Evolutionary conservation across 1,140 invertebrate species (phyloP).

Genomic region (Bombus superbus): DNA sequence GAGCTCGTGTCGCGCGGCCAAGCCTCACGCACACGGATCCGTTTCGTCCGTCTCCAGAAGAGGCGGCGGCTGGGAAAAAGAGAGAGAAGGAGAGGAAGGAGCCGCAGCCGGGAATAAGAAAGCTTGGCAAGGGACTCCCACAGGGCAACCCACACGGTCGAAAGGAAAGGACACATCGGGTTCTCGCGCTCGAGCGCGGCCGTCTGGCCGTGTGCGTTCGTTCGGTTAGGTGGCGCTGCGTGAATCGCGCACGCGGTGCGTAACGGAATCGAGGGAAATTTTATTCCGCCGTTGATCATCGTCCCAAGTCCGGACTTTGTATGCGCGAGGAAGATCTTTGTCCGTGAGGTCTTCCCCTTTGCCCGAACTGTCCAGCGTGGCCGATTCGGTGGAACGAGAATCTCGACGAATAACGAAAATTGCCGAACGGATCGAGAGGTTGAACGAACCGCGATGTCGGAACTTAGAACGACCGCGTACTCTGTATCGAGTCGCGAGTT

Average conservation of each 20-base stretch:
- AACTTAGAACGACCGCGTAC: background rate
- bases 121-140: slow-evolving; percentile 61
- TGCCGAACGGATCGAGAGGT: background rate
- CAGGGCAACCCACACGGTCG: slow-evolving; percentile 64
- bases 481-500: background rate
- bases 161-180: slow-evolving; percentile 42
- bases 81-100: background rate
- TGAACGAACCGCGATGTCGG: background rate
- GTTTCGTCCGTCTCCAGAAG: background rate
- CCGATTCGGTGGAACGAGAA: background rate
- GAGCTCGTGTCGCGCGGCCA: slow-evolving; percentile 10
- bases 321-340: background rate
- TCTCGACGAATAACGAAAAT: slow-evolving; percentile 9
- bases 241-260: slow-evolving; percentile 22
- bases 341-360: too few relatives aligned
- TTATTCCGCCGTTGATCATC: slow-evolving; percentile 20
- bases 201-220: slow-evolving; percentile 14
- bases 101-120: slow-evolving; percentile 56
- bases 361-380: background rate
- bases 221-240: background rate
- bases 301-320: slow-evolving; percentile 4
- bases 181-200: slow-evolving; percentile 47
- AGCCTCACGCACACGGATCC: slow-evolving; percentile 6
- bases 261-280: slow-evolving; percentile 43
- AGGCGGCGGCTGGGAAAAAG: background rate